Conservation (phyloP, 30 jellyfish, hydroid and myxozoan species). For the Pelagia noctiluca region DNA sequence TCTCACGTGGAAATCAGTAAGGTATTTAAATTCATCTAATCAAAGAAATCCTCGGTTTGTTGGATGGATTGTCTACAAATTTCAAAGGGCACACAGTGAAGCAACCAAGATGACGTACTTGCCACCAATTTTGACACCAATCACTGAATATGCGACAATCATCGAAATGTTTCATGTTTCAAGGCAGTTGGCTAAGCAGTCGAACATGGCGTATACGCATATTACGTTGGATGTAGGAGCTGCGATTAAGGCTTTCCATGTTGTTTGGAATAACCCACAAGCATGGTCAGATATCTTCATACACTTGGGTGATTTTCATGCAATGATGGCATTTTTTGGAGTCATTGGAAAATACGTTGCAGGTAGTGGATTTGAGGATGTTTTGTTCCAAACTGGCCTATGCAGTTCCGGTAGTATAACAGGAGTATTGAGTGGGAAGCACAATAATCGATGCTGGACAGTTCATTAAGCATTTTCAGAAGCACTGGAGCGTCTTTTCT, state of each 20-base stretch:
- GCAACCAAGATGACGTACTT: background rate
- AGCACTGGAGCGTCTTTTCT: slow-evolving; percentile 40
- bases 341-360: slow-evolving; percentile 31
- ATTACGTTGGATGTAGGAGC: slow-evolving; percentile 6
- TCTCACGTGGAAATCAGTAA: background rate
- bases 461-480: slow-evolving; percentile 51
- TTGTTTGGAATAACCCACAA: slow-evolving; percentile 1
- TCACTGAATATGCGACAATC: slow-evolving; percentile 2
- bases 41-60: slow-evolving; percentile 13
- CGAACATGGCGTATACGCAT: slow-evolving; percentile 7
- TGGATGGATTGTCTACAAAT: background rate
- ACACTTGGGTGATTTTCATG: slow-evolving; percentile 54
- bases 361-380: slow-evolving; percentile 48
- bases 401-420: slow-evolving; percentile 46
- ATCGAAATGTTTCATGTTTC: background rate
- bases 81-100: background rate
- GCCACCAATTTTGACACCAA: slow-evolving; percentile 2
- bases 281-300: slow-evolving; percentile 21
- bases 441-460: slow-evolving; percentile 33
- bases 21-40: background rate
- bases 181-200: background rate
- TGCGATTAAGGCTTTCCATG: slow-evolving; percentile 8
- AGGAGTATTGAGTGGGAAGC: slow-evolving; percentile 48
- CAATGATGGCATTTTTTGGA: slow-evolving; percentile 55
- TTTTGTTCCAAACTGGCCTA: slow-evolving; percentile 27